Evolutionary conservation across 2,797 vertebrate genomes (phyloP).

Genomic region (Melanotaenia parkinsoni): DNA sequence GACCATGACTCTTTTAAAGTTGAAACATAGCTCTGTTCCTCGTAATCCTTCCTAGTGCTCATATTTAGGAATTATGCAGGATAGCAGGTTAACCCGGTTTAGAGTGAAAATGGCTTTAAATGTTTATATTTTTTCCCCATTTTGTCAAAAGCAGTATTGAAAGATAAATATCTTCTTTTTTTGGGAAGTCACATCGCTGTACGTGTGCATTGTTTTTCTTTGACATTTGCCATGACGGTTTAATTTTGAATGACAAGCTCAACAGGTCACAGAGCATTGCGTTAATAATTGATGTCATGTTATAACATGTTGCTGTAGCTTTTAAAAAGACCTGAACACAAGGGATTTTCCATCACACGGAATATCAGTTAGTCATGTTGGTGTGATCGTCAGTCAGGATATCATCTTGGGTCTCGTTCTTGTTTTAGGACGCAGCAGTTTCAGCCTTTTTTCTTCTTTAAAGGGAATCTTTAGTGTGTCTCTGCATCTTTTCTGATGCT

Average conservation of each 20-base stretch:
- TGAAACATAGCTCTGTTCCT: background rate
- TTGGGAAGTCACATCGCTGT: background rate
- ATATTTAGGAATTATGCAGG: background rate
- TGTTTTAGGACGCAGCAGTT: no score
- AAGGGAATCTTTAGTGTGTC: no score
- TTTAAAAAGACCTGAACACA: background rate
- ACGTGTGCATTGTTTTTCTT: background rate
- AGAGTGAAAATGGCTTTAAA: background rate
- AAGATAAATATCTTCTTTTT: no score
- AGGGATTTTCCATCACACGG: conserved; percentile 19
- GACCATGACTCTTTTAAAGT: background rate
- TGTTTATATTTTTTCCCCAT: background rate
- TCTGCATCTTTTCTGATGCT: no score
- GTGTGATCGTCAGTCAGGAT: no score
- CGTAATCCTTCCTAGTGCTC: background rate
- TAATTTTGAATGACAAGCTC: conserved; percentile 41
- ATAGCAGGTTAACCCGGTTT: background rate
- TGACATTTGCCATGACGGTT: conserved; percentile 34
- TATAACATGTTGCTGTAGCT: conserved; percentile 39
- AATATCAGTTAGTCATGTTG: no score
- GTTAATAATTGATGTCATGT: conserved; percentile 54
- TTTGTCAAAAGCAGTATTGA: background rate
- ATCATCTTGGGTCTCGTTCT: no score
- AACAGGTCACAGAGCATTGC: conserved; percentile 43
- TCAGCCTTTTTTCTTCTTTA: no score